Conservation (phyloP, 2,888 invertebrate species). For the Xestobium rufovillosum region DNA sequence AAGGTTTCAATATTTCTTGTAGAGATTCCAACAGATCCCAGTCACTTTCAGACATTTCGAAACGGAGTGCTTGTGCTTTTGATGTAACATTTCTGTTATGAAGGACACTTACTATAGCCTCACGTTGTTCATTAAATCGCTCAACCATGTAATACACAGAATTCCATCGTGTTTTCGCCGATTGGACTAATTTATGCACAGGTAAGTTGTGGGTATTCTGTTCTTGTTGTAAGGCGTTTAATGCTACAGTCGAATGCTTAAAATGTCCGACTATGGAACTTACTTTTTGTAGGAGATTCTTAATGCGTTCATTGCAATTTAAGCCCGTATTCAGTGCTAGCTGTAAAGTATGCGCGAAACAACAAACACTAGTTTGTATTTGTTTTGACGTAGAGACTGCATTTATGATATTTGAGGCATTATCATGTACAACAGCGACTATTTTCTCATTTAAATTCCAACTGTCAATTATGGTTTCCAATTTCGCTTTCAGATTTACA, state of each 20-base stretch:
- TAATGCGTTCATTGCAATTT: slow-evolving; percentile 9
- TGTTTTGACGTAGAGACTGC: slow-evolving; percentile 12
- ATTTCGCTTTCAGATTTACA: slow-evolving; percentile 13
- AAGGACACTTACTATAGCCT: slow-evolving; percentile 17
- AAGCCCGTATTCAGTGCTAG: slow-evolving; percentile 19
- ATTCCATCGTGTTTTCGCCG: slow-evolving; percentile 21
- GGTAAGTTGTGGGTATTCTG: slow-evolving; percentile 16
- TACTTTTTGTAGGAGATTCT: slow-evolving; percentile 11
- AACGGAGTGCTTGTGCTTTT: slow-evolving; percentile 5
- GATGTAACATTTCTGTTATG: slow-evolving; percentile 14
- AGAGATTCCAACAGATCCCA: slow-evolving; percentile 17
- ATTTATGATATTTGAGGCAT: slow-evolving; percentile 22
- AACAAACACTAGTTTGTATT: slow-evolving; percentile 16
- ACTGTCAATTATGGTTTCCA: slow-evolving; percentile 12
- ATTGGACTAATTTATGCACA: slow-evolving; percentile 18
- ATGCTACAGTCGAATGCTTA: slow-evolving; percentile 20
- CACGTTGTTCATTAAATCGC: slow-evolving; percentile 20
- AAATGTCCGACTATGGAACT: slow-evolving; percentile 22
- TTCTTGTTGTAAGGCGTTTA: slow-evolving; percentile 14
- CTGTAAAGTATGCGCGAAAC: slow-evolving; percentile 24
- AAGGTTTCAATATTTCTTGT: slow-evolving; percentile 14
- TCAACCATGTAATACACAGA: slow-evolving; percentile 20
- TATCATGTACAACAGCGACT: slow-evolving; percentile 19
- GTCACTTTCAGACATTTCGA: slow-evolving; percentile 13
- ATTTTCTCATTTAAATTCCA: slow-evolving; percentile 18